These are phyloP conservation scores for Cebidichthys violaceus DNA, from an alignment of 2,113 vertebrate species.

Conservation along the genomic window DNA sequence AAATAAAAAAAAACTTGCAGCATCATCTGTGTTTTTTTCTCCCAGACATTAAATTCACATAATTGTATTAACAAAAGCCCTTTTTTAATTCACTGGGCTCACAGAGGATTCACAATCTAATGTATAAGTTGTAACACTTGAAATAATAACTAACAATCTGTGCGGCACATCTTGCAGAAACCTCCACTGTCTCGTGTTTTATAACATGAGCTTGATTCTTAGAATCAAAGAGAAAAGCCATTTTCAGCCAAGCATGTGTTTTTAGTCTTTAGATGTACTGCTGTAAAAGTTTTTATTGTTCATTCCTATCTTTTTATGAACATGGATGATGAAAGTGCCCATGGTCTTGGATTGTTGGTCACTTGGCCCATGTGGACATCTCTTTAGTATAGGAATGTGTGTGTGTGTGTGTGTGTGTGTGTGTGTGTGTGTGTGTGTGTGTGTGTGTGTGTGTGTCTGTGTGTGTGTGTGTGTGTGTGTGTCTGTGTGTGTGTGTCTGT, in stretches of 20 bases:
- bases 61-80: not conserved
- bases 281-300: conserved; percentile 72
- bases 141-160: conserved; percentile 4
- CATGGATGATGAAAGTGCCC: conserved; percentile 54
- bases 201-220: conserved; percentile 35
- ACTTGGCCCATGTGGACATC: conserved; percentile 27
- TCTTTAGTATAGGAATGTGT: not conserved
- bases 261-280: conserved; percentile 56
- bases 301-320: conserved; percentile 77
- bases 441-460: conserved; percentile 26
- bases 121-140: conserved; percentile 4
- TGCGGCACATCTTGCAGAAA: conserved; percentile 9
- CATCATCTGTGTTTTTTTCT: too few species aligned
- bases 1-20: too few species aligned
- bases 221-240: conserved; percentile 12
- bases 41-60: not conserved
- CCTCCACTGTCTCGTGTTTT: conserved; percentile 4
- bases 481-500: not conserved
- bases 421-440: conserved; percentile 14
- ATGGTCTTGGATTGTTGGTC: conserved; percentile 45
- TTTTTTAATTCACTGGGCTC: not conserved
- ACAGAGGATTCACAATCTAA: not conserved
- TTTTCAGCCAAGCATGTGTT: conserved; percentile 68
- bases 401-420: conserved; percentile 24
- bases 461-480: conserved; percentile 11